phyloP scores from a whole-genome alignment of 2,797 vertebrate species.

The Sebastes diploproa region DNA sequence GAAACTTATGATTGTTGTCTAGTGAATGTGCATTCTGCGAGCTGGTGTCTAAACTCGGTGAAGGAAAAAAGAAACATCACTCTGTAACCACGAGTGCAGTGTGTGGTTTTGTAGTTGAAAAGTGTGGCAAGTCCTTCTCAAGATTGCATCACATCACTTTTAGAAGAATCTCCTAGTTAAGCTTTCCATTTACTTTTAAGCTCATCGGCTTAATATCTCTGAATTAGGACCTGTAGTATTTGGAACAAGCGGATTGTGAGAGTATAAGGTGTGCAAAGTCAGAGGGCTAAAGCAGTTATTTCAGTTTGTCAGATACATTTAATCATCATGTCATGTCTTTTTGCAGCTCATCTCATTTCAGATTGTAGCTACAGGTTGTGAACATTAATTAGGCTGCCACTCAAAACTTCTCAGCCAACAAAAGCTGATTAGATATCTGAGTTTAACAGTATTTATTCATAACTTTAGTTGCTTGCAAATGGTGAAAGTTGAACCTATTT shows the following conservation, averaged over 20 bases:
- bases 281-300: neutral
- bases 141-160: neutral
- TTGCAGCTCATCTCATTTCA: constrained; percentile 3
- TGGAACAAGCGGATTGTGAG: neutral
- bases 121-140: neutral
- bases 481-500: neutral
- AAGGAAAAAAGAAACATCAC: neutral
- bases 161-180: neutral
- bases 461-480: neutral
- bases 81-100: neutral
- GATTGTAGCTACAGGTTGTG: constrained; percentile 4
- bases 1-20: neutral
- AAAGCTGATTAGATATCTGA: neutral
- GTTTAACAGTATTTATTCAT: neutral
- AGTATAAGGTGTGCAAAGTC: neutral
- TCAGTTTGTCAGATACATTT: constrained; percentile 15
- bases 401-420: constrained; percentile 13
- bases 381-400: constrained; percentile 11
- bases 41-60: neutral
- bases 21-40: neutral
- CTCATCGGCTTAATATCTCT: neutral
- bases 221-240: neutral
- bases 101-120: neutral
- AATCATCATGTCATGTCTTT: neutral
- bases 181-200: neutral